phyloP scores from a whole-genome alignment of 2,797 vertebrate species.

The Lagodon rhomboides region DNA sequence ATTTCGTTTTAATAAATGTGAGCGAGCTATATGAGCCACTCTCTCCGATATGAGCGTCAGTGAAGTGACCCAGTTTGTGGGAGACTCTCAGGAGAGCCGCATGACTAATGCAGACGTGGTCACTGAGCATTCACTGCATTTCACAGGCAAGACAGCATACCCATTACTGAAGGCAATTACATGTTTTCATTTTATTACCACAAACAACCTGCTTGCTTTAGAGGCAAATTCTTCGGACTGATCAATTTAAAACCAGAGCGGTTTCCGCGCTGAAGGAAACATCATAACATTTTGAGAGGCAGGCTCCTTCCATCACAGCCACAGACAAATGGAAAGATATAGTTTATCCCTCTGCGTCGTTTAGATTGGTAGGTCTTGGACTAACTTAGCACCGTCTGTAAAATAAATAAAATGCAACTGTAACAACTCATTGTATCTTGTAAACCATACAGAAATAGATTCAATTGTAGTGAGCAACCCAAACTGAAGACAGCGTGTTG shows the following conservation, averaged over 20 bases:
- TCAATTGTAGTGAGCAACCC: constrained; percentile 9
- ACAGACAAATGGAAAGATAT: not conserved
- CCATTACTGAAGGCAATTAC: constrained; percentile 56
- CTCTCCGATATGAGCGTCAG: constrained; percentile 27
- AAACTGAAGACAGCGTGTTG: constrained; percentile 41
- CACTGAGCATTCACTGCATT: constrained; percentile 42
- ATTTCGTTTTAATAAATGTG: not conserved
- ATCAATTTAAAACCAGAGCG: constrained; percentile 8
- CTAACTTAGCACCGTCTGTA: not conserved
- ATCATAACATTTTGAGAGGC: not conserved
- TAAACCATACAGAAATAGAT: constrained; percentile 19
- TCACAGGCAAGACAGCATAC: constrained; percentile 34
- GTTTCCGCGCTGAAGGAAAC: constrained; percentile 4
- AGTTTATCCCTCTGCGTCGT: not conserved
- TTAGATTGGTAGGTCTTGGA: not conserved
- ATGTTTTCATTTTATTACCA: constrained; percentile 57
- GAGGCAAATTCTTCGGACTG: constrained; percentile 16
- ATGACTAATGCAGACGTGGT: constrained; percentile 66
- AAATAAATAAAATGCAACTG: not conserved
- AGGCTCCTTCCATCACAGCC: not conserved
- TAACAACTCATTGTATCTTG: not conserved
- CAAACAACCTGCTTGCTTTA: constrained; percentile 35
- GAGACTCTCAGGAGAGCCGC: constrained; percentile 58
- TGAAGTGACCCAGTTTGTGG: constrained; percentile 62
- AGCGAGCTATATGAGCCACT: constrained; percentile 24